Evolutionary conservation across 2,113 vertebrate species (phyloP), one percentile per base, ranked within the genome.

Genomic region (Erinaceus europaeus): DNA sequence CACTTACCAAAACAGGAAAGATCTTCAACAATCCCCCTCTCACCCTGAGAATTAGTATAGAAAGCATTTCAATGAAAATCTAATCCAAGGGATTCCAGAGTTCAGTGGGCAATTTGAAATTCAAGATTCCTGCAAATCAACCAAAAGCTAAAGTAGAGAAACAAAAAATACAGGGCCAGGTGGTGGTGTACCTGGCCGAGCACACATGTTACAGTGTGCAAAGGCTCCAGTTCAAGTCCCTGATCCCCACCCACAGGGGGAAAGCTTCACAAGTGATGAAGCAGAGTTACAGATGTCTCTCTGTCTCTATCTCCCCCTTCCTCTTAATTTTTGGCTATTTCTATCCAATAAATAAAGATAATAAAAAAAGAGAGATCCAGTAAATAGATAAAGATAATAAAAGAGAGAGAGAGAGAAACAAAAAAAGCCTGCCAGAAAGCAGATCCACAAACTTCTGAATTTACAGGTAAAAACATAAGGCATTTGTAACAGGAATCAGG

Each of bases 1-100:
- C 55, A 83, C 27, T 92, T 73, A 57, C 0, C 76, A 50, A 84
- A 84, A 74, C 59, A 92, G 55, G 15, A 67, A 93, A 86, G 25
- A 0, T 75, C 12, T 88, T 76, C 25, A 53, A 46, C 20, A 67
- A 62, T 3, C 17, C 23, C 18, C 71, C 76, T 68, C 90, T 82
- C 46, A 8, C 64, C 20, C 65, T 53, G 34, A 40, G 6, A 50
- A 85, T 95, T 90, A 1, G 15, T 29, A 83, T 90, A 53, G 32
- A 20, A 52, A 78, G 15, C 38, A 38, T 13, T 6, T 79, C 84
- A 88, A 80, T 50, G 86, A 40, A 90, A 71, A 84, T 32, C 55
- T 36, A 84, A 76, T 38, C 11, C 17, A 77, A 73, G 17, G 32
- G 50, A 55, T 77, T 69, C 79, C 74, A 76, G 40, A 11, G 23